These are phyloP conservation scores for Phyllostomus discolor DNA, from an alignment of 2,113 vertebrate species.

Conservation along the genomic window DNA sequence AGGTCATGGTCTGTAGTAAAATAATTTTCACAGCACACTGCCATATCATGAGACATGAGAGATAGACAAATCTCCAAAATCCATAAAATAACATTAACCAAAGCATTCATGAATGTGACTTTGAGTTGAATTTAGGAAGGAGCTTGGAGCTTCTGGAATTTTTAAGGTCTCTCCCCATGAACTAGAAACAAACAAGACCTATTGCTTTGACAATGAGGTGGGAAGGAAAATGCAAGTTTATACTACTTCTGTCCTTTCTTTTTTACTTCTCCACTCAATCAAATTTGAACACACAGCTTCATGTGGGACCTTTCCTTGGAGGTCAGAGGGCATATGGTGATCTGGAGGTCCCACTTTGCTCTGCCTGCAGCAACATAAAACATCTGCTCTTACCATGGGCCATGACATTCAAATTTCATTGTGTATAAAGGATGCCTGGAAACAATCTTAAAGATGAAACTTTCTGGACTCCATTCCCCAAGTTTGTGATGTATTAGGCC, in stretches of 20 bases:
- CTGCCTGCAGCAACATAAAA: background rate
- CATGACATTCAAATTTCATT: background rate
- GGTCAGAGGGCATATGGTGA: background rate
- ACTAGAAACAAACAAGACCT: background rate
- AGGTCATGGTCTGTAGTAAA: background rate
- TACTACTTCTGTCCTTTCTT: background rate
- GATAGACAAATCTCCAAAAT: background rate
- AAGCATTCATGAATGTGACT: background rate
- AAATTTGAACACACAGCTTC: background rate
- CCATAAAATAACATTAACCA: background rate
- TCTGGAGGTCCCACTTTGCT: background rate
- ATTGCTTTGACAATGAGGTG: background rate
- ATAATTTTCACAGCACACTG: background rate
- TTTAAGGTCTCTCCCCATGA: background rate
- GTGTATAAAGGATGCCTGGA: background rate
- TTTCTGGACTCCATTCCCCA: background rate
- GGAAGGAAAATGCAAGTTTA: background rate
- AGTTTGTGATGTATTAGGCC: background rate
- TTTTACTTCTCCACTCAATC: background rate
- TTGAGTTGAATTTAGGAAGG: background rate
- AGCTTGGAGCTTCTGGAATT: background rate
- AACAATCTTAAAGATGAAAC: background rate
- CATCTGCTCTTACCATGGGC: background rate
- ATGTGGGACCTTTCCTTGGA: background rate
- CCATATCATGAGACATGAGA: background rate